Base-by-base conservation (phyloP, 2,888 invertebrate species). In the Therioaphis trifolii region DNA sequence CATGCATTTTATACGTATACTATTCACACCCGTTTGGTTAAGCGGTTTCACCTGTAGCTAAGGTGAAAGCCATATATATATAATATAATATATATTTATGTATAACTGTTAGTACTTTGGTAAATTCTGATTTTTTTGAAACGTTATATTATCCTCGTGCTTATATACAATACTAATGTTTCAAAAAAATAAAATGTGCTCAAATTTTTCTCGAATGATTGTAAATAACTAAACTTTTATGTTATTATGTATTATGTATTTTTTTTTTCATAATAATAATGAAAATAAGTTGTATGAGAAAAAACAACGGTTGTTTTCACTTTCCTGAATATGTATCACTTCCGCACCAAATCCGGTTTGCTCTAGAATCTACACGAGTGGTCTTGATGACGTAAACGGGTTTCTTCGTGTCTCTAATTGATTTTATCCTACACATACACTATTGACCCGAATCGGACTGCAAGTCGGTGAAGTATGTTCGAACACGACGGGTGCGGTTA, bases 51-150 rank as follows among this genome's bases (percentile, higher is more conserved):
- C 82, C 72, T 66, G 35, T 3, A 35, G 3, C 49, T n/a, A 15
- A 61, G 80, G 82, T 63, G 82, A 82, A 82, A 82, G 82, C 82
- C 63, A 74, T 63, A 63, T 35, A n/a, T n/a, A 21, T 80, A 35
- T 46, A 18, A 63, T 29, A 29, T 35, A 29, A 7, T 58, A n/a
- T n/a, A n/a, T n/a, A n/a, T n/a, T n/a, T n/a, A n/a, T n/a, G n/a
- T 71, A 58, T 27, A 29, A 9, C 15, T 7, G n/a, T n/a, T n/a
- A n/a, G n/a, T n/a, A n/a, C n/a, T n/a, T n/a, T n/a, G n/a, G 14
- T 49, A 78, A n/a, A 21, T 61, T n/a, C 12, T n/a, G n/a, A n/a
- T 71, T 18, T 68, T 78, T 40, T 46, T 40, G 75, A 46, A 61
- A 76, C 61, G 14, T 61, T 77, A 11, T 18, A 68, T 27, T 18